Base-by-base conservation (phyloP, 2,113 vertebrate species). In the Scomber colias region DNA sequence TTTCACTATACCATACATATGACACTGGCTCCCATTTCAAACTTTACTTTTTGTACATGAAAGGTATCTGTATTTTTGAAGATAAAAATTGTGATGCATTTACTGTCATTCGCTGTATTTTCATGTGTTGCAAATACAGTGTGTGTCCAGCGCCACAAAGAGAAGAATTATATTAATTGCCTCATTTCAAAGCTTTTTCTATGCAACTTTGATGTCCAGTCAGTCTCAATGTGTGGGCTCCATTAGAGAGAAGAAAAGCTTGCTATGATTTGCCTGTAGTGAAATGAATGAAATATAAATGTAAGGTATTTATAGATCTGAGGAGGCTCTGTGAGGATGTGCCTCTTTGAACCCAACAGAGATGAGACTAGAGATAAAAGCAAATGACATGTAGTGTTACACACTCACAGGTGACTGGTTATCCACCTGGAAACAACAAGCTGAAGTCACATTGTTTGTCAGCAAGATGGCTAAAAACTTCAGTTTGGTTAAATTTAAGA, bases 181-280 rank as follows among this genome's bases (percentile, higher is more conserved):
- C 70, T 75, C n/a, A 79, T 86, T 86, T 90, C 66, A 72, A 86
- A 86, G 79, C 66, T 63, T 17, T 82, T 80, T 76, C 57, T 31
- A 63, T 49, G 35, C 49, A 83, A 79, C 85, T 90, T 83, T 89
- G 75, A 90, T 80, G 87, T 87, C 82, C 68, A 63, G 62, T 87
- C 76, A 55, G 59, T 62, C 50, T 84, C 68, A 74, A 80, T 90
- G 86, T 89, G 74, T 70, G 48, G 54, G 53, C 63, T 87, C 77
- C 82, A 87, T 90, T 86, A 90, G 75, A 2, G n/a, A 53, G 75
- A 71, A 54, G 72, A 74, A 80, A 78, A 74, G 60, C 54, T 55
- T 19, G 15, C 54, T 69, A 76, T 81, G 65, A 82, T 82, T 88
- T 70, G 78, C 79, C 75, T 83, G 46, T 14, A 30, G 67, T 76